phyloP scores from a whole-genome alignment of 2,113 vertebrate genomes.

The Solea senegalensis region DNA sequence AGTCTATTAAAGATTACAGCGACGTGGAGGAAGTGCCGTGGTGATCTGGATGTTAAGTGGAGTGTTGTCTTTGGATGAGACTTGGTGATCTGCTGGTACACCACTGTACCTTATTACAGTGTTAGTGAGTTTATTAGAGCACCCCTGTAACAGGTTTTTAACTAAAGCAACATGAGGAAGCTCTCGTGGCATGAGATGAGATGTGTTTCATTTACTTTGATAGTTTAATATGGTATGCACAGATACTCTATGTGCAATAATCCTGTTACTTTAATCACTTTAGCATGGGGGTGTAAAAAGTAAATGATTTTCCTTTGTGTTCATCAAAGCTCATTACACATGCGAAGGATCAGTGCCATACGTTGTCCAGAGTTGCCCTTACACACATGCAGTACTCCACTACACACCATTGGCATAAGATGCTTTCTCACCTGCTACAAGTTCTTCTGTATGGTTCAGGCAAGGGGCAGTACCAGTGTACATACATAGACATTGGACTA shows the following conservation, averaged over 20 bases:
- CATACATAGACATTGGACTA: too few species aligned
- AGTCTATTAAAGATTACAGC: conserved; percentile 91
- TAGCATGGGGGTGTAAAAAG: not conserved
- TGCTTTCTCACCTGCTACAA: too few species aligned
- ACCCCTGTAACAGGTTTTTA: conserved; percentile 82
- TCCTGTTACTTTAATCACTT: not conserved
- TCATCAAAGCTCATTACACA: too few species aligned
- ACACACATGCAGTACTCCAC: too few species aligned
- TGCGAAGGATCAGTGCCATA: too few species aligned
- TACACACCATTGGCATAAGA: too few species aligned
- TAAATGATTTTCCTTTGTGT: too few species aligned
- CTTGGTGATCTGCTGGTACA: conserved; percentile 84
- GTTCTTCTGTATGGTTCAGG: too few species aligned
- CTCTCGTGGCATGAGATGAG: conserved; percentile 13
- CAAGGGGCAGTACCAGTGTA: not conserved
- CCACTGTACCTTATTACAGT: conserved; percentile 84
- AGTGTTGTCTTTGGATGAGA: conserved; percentile 92
- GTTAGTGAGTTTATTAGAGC: conserved; percentile 86
- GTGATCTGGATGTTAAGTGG: conserved; percentile 85
- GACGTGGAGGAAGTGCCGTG: conserved; percentile 86
- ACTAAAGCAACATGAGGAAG: conserved; percentile 79
- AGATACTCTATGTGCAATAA: not conserved
- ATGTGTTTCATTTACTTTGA: not conserved
- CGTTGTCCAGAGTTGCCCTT: too few species aligned
- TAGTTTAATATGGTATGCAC: not conserved